Evolutionary conservation across 2,888 invertebrate genomes (phyloP), one percentile per base, ranked within the genome.

Genomic region (Ormyrus labotus): DNA sequence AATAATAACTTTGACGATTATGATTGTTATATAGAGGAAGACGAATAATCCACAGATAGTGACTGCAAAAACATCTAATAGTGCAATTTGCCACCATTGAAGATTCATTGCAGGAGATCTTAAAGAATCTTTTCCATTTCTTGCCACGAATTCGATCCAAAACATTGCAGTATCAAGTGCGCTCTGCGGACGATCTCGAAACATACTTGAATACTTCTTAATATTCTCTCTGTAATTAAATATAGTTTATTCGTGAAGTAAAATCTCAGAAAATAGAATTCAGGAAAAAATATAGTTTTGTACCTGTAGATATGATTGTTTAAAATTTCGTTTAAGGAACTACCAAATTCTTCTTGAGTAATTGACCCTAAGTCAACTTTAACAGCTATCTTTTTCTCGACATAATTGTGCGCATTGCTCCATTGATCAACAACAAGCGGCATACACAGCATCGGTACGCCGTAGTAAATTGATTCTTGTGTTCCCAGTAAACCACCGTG

Each of bases 401-500:
- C 87, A 50, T 84, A 87, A 5, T 55, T 81, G 13, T 86, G 80
- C 55, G 88, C 80, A 53, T 90, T 90, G 6, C 81, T 80, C 67
- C 85, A 87, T 81, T 90, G 90, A 84, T 90, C 90, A 7, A 84
- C 89, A 57, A 89, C 87, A 9, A 90, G 77, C 6, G 90, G 90
- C 47, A 90, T 83, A 19, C 89, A 89, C 57, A 90, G 84, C 85
- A 90, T 86, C 0, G 90, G 90, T 2, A 90, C 87, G 0, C 86
- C 89, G 48, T 83, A 89, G 78, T 86, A 83, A 81, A 90, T 83
- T 5, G 90, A 86, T 75, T 90, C 90, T 73, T 88, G 88, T 4
- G 87, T 86, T 6, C 90, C 87, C 85, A 90, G 85, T 5, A 89
- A 82, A 5, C 90, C 90, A 2, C 90, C 89, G 11, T 90, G 90